phyloP scores from a whole-genome alignment of 1,140 invertebrate genomes.

The Drosophila sproati region DNA sequence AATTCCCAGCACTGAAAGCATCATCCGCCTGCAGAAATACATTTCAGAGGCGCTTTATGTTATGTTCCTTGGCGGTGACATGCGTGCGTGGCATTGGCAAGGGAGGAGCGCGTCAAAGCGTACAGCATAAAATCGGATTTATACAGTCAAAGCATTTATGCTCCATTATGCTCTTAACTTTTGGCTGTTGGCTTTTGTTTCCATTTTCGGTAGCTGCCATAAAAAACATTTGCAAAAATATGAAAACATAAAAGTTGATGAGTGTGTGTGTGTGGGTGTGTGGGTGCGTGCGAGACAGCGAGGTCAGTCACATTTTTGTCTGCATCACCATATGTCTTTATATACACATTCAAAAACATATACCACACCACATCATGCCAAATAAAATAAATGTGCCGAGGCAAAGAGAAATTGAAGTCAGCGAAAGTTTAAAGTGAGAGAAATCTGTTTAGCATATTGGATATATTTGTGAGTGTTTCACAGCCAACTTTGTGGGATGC shows the following conservation, averaged over 20 bases:
- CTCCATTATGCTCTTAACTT: slow-evolving; percentile 75
- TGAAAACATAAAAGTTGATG: slow-evolving; percentile 37
- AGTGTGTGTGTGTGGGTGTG: slow-evolving; percentile 9
- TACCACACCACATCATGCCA: slow-evolving; percentile 26
- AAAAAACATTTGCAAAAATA: slow-evolving; percentile 50
- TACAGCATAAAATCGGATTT: slow-evolving; percentile 72
- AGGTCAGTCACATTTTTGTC: slow-evolving; percentile 39
- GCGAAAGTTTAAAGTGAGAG: slow-evolving; percentile 19
- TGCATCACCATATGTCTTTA: slow-evolving; percentile 25
- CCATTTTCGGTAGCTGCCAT: slow-evolving; percentile 43
- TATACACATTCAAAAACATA: neutral
- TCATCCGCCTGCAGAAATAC: slow-evolving; percentile 1
- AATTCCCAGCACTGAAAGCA: slow-evolving; percentile 30
- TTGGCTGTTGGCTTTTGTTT: slow-evolving; percentile 55
- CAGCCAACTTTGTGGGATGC: neutral
- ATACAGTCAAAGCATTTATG: slow-evolving; percentile 71
- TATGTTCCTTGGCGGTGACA: neutral
- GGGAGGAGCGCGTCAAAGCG: slow-evolving; percentile 44
- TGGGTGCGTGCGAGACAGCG: slow-evolving; percentile 6
- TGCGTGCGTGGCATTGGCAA: slow-evolving; percentile 11
- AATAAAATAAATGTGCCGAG: slow-evolving; percentile 41
- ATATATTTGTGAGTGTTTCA: neutral
- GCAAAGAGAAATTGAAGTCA: slow-evolving; percentile 19
- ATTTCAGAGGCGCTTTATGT: neutral
- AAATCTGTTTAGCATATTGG: neutral